A percentile compares a stretch with the other conserved stretches of the same genome.
phyloP scores from a whole-genome alignment of 1,140 invertebrate genomes.

The Bombus confusus region DNA sequence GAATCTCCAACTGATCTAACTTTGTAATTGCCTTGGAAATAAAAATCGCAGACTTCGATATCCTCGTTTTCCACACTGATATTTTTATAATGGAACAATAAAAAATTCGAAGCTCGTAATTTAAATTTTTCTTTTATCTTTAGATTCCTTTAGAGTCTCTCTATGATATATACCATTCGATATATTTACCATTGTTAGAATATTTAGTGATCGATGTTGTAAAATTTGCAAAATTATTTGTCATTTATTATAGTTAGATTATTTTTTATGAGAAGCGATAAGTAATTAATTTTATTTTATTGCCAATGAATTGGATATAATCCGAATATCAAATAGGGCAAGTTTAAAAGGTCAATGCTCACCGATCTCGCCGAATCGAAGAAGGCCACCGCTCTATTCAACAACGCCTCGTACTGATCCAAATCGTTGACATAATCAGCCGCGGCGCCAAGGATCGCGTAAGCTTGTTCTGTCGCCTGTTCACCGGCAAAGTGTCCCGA shows the following conservation, averaged over 20 bases:
- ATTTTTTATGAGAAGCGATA: no score
- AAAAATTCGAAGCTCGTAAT: no score
- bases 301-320: neutral
- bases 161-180: no score
- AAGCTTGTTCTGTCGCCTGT: slow-evolving; percentile 88
- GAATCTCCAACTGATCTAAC: slow-evolving; percentile 90
- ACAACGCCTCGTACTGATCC: slow-evolving; percentile 87
- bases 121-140: no score
- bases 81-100: no score
- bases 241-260: no score
- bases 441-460: slow-evolving; percentile 87
- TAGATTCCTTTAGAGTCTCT: no score
- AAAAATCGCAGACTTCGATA: neutral
- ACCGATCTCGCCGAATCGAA: slow-evolving; percentile 89
- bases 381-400: slow-evolving; percentile 88
- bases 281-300: neutral
- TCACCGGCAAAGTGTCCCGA: slow-evolving; percentile 88
- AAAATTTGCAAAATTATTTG: no score
- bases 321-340: neutral
- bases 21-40: slow-evolving; percentile 86
- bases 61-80: no score
- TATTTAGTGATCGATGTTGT: no score
- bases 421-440: slow-evolving; percentile 89
- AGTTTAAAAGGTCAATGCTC: slow-evolving; percentile 56
- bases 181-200: no score